Percentiles rank a stretch among this genome's conserved stretches.
phyloP scores from a whole-genome alignment of 2,113 vertebrate species.

The Rallus limicola region DNA sequence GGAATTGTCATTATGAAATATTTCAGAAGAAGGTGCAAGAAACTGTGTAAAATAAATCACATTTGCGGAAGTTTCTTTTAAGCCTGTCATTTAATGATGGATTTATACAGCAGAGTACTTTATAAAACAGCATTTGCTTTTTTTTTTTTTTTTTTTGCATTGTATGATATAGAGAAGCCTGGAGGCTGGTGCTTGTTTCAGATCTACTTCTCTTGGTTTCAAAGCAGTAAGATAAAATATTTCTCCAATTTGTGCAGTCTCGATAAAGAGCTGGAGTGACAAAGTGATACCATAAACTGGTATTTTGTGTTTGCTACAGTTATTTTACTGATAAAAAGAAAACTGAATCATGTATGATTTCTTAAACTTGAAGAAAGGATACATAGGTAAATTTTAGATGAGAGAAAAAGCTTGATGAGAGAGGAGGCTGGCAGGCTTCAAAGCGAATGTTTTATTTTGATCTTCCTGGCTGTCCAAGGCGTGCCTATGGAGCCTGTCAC shows the following conservation, averaged over 20 bases:
- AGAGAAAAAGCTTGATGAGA: not conserved
- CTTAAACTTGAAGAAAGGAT: not conserved
- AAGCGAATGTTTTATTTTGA: conserved; percentile 8
- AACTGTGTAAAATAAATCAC: not conserved
- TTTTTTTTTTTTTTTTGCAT: not conserved
- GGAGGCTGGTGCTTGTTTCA: not conserved
- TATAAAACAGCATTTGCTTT: not conserved
- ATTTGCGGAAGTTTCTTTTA: not conserved
- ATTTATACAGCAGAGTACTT: not conserved
- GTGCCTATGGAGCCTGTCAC: not conserved
- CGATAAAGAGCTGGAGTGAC: not conserved
- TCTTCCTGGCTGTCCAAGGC: not conserved
- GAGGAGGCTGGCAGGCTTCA: not conserved
- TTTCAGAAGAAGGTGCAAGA: not conserved
- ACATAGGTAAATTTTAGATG: not conserved
- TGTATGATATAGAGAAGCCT: not conserved
- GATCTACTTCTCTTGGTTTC: conserved; percentile 1
- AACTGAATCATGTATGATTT: not conserved
- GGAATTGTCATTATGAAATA: not conserved
- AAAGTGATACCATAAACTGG: not conserved
- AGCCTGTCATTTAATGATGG: not conserved
- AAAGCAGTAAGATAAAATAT: conserved; percentile 8
- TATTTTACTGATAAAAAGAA: conserved; percentile 22
- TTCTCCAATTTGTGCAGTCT: not conserved
- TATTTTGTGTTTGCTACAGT: not conserved